Evolutionary conservation across 2,113 vertebrate species (phyloP).

Genomic region (Platysteira castanea): DNA sequence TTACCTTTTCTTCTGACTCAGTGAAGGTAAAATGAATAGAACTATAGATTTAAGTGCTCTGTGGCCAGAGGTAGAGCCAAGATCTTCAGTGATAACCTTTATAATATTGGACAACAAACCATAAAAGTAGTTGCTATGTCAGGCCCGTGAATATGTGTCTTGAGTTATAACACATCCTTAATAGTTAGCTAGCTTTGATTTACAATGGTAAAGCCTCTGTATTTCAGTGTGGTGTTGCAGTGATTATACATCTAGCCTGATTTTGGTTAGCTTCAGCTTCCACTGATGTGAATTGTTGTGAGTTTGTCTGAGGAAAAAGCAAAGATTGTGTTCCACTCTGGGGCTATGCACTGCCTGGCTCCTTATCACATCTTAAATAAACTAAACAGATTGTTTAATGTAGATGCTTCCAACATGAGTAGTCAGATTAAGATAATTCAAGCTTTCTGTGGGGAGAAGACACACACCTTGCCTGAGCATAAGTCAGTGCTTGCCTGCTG

Average conservation of each 20-base stretch:
- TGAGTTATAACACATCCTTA: neutral
- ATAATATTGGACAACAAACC: neutral
- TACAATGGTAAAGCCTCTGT: neutral
- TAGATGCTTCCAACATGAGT: neutral
- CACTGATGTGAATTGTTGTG: neutral
- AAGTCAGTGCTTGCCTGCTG: neutral
- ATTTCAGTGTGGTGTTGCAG: neutral
- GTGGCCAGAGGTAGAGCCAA: neutral
- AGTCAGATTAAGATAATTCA: neutral
- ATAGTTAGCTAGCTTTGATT: neutral
- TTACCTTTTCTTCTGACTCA: neutral
- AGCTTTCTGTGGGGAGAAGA: neutral
- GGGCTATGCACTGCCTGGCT: neutral
- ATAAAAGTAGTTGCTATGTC: neutral
- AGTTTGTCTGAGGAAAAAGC: neutral
- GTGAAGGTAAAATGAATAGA: neutral
- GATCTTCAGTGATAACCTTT: neutral
- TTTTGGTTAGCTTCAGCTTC: neutral
- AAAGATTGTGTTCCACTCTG: neutral
- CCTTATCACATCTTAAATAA: neutral
- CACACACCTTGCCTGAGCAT: neutral
- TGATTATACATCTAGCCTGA: neutral
- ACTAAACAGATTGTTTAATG: neutral
- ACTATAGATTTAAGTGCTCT: neutral
- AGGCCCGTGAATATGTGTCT: neutral